Base-by-base conservation (phyloP, 2,888 invertebrate species). In the Habroteleia sp. region DNA sequence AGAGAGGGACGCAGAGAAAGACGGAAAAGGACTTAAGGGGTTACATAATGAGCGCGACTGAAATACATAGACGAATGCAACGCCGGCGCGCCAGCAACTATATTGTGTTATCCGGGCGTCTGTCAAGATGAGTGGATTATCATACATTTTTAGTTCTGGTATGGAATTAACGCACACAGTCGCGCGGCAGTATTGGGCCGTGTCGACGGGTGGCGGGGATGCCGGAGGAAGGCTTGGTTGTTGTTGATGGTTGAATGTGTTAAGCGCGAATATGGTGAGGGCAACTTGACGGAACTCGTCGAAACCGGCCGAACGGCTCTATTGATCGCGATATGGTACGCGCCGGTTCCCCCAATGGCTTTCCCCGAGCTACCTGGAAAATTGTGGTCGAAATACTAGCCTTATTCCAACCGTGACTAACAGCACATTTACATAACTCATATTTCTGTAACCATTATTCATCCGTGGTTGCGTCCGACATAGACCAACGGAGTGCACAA, bases 281-380 rank as follows among this genome's bases (percentile, higher is more conserved):
- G 82, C 78, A 82, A 84, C 81, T 80, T 81, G 82, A 84, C 84
- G 84, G 81, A 84, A 83, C 81, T 80, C 78, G 83, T 84, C 84
- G 84, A 83, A 83, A 81, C 79, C 81, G 73, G 79, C 84, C 84
- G 84, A 84, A 83, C 80, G 77, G 79, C 78, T 77, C 78, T 83
- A 84, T 84, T 82, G 84, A 84, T 84, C 84, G 82, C 78, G 78
- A 79, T 76, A 54, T 74, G 72, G 74, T 76, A 63, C 65, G 60
- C 56, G 75, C 50, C 58, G 71, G 74, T 72, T 72, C 63, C 66
- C 44, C 66, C 62, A 71, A 71, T 68, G 20, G 65, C 56, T 71
- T 75, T 60, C 69, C 54, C 46, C 42, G 60, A 65, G 60, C 54
- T 37, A 50, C 63, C 74, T 63, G 72, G 77, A 65, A 77, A 74